Conservation (phyloP, 2,113 vertebrate genomes). For the Aix galericulata region DNA sequence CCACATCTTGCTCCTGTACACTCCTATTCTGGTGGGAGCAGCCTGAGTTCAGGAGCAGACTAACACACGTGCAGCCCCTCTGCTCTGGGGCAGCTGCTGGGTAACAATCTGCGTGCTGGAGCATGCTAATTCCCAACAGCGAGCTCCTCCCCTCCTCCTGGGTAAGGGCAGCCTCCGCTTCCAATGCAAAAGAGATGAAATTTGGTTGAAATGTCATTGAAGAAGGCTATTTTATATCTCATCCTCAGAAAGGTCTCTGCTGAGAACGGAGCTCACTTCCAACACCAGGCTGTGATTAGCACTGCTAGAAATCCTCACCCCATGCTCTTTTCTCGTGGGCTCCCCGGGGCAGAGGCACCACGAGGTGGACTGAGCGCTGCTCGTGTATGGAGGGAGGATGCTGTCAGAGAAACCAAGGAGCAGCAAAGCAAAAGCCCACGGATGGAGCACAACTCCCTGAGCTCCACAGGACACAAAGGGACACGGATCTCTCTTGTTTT, state of each 20-base stretch:
- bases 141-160: background rate
- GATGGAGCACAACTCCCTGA: background rate
- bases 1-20: background rate
- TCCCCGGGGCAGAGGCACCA: background rate
- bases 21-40: background rate
- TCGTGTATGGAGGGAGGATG: background rate
- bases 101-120: background rate
- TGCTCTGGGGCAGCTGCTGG: background rate
- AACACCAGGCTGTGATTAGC: background rate
- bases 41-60: background rate
- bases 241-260: background rate
- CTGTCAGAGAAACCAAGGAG: background rate
- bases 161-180: background rate
- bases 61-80: background rate
- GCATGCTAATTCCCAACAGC: accelerated
- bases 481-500: background rate
- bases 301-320: background rate
- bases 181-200: background rate
- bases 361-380: background rate
- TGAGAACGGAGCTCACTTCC: background rate
- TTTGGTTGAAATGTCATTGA: background rate
- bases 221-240: background rate
- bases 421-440: background rate
- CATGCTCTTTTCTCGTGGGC: accelerated
- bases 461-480: background rate